Conservation (phyloP, 2,113 vertebrate genomes). For the Pelobates fuscus region DNA sequence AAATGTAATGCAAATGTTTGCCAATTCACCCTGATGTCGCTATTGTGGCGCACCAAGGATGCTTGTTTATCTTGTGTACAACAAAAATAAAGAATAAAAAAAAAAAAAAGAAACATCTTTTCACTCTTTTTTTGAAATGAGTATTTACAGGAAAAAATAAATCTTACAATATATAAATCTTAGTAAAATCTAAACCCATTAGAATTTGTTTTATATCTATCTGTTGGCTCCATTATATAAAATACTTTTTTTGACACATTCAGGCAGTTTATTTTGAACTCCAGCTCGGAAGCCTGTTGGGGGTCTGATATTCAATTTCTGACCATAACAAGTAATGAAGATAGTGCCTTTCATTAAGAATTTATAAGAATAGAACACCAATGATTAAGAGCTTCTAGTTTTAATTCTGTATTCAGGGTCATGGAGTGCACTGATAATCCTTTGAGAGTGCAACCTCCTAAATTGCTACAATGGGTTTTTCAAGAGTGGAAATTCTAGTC, state of each 20-base stretch:
- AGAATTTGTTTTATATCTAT: background rate
- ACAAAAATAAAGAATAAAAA: too few relatives aligned
- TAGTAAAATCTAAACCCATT: background rate
- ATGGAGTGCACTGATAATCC: background rate
- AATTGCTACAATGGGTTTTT: constrained; percentile 5
- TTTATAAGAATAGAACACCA: constrained; percentile 33
- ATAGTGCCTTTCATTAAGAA: constrained; percentile 41
- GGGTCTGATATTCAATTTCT: constrained; percentile 15
- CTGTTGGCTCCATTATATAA: background rate
- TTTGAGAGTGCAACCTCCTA: constrained; percentile 28
- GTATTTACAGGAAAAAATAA: too few relatives aligned
- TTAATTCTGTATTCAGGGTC: constrained; percentile 35
- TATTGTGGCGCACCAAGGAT: too few relatives aligned
- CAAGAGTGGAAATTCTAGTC: constrained; percentile 14
- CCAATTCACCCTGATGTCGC: too few relatives aligned
- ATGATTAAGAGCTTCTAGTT: constrained; percentile 12
- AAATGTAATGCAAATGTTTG: too few relatives aligned
- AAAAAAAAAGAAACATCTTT: too few relatives aligned
- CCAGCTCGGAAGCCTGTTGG: constrained; percentile 13
- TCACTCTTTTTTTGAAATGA: too few relatives aligned
- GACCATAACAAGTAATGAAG: constrained; percentile 20
- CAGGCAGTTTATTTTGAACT: background rate
- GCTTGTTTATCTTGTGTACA: too few relatives aligned
- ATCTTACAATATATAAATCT: too few relatives aligned
- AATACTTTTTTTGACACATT: background rate